These are phyloP conservation scores for Temnothorax nylanderi DNA, from an alignment of 1,140 invertebrate genomes.

Conservation along the genomic window DNA sequence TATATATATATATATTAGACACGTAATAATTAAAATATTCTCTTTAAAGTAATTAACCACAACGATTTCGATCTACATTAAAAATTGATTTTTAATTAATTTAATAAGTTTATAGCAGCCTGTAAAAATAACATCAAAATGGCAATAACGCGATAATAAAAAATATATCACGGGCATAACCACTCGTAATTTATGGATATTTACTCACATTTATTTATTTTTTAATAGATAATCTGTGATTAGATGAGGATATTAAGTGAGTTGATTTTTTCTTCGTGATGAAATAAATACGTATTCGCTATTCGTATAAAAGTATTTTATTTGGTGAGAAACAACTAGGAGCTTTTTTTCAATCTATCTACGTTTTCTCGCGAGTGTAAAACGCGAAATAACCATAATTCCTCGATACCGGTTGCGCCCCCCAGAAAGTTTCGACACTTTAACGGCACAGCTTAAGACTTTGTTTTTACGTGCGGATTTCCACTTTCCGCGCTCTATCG, in stretches of 20 bases:
- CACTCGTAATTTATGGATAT: background rate
- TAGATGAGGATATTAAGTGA: background rate
- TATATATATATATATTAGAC: background rate
- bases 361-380: background rate
- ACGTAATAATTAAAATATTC: conserved; percentile 12
- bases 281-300: background rate
- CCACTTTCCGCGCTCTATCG: conserved; percentile 22
- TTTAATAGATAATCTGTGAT: background rate
- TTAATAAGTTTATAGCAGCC: background rate
- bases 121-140: background rate
- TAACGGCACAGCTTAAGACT: conserved; percentile 40
- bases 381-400: conserved; percentile 54
- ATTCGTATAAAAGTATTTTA: background rate
- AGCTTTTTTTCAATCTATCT: background rate
- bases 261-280: background rate
- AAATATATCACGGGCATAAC: background rate
- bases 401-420: background rate
- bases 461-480: conserved; percentile 48
- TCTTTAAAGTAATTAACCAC: background rate
- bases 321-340: background rate
- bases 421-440: conserved; percentile 39
- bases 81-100: background rate
- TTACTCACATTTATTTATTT: background rate
- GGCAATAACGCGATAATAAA: background rate
- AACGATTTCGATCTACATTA: background rate